phyloP scores from a whole-genome alignment of 1,140 invertebrate species.

The Drusus annulatus region DNA sequence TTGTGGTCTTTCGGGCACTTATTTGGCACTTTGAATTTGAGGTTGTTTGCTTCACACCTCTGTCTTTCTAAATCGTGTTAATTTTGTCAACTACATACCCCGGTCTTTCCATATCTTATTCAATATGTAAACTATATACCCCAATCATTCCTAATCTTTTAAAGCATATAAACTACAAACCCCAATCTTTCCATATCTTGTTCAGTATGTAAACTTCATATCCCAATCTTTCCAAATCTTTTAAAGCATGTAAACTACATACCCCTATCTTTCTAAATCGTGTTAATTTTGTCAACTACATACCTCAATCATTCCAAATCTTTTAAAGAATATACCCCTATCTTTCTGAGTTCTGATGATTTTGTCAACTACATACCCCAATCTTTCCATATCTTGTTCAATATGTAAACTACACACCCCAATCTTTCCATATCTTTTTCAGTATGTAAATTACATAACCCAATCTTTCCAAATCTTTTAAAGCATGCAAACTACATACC shows the following conservation, averaged over 20 bases:
- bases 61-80: background rate
- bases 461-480: too few relatives aligned
- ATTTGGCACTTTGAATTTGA: too few relatives aligned
- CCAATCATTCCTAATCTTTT: background rate
- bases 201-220: background rate
- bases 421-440: background rate
- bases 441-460: too few relatives aligned
- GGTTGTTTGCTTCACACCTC: background rate
- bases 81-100: too few relatives aligned
- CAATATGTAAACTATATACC: too few relatives aligned
- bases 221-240: background rate
- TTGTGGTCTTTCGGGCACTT: background rate
- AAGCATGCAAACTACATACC: too few relatives aligned
- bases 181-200: background rate
- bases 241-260: background rate
- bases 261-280: background rate
- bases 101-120: too few relatives aligned
- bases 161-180: background rate
- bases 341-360: background rate
- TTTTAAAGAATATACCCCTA: too few relatives aligned
- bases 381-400: background rate
- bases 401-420: background rate
- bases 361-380: too few relatives aligned
- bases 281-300: background rate
- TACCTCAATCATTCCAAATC: too few relatives aligned